Evolutionary conservation across 2,888 invertebrate species (phyloP), one percentile per base, ranked within the genome.

Genomic region (Tetragnatha montana): DNA sequence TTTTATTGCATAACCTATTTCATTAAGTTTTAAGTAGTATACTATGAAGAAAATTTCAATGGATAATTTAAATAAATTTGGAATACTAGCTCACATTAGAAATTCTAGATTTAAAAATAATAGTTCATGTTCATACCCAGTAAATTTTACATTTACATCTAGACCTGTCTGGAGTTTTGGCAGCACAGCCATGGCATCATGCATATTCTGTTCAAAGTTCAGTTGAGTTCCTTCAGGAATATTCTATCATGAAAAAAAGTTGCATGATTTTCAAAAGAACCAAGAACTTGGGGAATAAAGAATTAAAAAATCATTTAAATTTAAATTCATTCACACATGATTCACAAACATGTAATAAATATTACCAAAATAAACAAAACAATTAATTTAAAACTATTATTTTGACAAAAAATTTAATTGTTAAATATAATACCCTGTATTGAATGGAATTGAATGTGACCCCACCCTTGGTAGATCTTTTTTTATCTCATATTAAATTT

Each of bases 61-160:
- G 4, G 35, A 35, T 35, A 35, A 35, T 35, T 1, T 35, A 35
- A 35, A 4, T 35, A 2, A 35, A 35, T 35, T 35, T 35, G 35
- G 35, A 35, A 35, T 35, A 35, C 35, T 35, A 35, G 35, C 35
- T 35, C 35, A 4, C 4, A 35, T n/a, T 35, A 35, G 35, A 35
- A 35, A 4, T 35, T 35, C 35, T 35, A 35, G 35, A 35, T 35
- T 35, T 35, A 35, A 35, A 35, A 35, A 35, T n/a, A n/a, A n/a
- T 35, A 35, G 35, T 2, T 1, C 35, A 35, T 35, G 35, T 35
- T 35, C 80, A 91, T 91, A 93, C 93, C 93, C 93, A 8, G 93
- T 93, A 91, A 94, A 95, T 92, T 93, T 94, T 17, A 95, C 94
- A 93, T 95, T 95, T 49, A 95, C 95, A 92, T 95, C 95, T 12